Evolutionary conservation across 2,797 vertebrate genomes (phyloP).

Genomic region (Sternarchorhynchus goeldii): DNA sequence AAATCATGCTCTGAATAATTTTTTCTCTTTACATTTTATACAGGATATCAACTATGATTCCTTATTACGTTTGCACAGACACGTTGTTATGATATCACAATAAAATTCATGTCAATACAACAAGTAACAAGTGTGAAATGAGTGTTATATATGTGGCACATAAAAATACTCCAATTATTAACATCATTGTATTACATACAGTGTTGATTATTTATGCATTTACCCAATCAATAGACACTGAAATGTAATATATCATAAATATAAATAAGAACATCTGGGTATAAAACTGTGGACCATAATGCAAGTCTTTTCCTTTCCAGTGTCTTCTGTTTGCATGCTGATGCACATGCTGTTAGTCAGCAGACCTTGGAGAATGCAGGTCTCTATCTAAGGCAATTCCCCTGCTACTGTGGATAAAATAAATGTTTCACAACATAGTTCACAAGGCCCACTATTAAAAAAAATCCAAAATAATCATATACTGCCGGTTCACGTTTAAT

Average conservation of each 20-base stretch:
- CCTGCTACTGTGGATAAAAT: constrained; percentile 8
- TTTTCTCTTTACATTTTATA: neutral
- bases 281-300: neutral
- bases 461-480: constrained; percentile 4
- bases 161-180: constrained; percentile 29
- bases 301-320: too few relatives aligned
- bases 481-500: constrained; percentile 28
- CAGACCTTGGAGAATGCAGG: neutral
- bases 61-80: neutral
- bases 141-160: constrained; percentile 60
- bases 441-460: constrained; percentile 20
- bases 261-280: constrained; percentile 1
- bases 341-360: neutral
- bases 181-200: constrained; percentile 36
- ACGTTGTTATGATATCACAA: neutral
- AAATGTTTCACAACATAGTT: constrained; percentile 18
- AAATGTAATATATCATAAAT: constrained; percentile 19
- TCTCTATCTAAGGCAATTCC: neutral
- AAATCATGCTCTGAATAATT: neutral
- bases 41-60: neutral
- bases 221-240: constrained; percentile 37
- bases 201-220: constrained; percentile 47
- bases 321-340: constrained; percentile 22
- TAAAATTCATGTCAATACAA: constrained; percentile 14
- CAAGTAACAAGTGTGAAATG: constrained; percentile 50